Evolutionary conservation across 92 coral and sea anemone species (phyloP), one percentile per base, ranked within the genome.

Genomic region (Siderastrea radians): DNA sequence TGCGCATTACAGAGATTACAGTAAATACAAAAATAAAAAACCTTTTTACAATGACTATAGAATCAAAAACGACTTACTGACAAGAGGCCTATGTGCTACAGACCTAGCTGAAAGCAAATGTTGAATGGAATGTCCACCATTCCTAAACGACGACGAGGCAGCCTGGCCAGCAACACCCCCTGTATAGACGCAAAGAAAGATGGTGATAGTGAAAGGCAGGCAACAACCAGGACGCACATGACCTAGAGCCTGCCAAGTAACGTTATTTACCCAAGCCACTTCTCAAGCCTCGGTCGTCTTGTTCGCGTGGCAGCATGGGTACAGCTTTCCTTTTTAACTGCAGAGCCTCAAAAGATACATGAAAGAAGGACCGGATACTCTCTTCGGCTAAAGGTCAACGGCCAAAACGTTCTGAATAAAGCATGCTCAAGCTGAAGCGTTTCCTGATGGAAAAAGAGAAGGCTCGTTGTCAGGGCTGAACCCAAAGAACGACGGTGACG

Each of bases 291-390:
- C 11, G 11, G 59, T 5, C 59, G 59, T 54, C 6, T 54, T 5
- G 59, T 54, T 54, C 82, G 51, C 44, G 87, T 90, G 51, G 86
- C 91, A 68, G 94, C 87, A 16, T 91, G 91, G 91, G 72, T 83
- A 3, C 48, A 57, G 61, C 82, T 0, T 91, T 91, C 44, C 49
- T 77, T 2, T 19, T 1, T 53, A 91, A 91, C 58, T 86, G 93
- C 80, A 72, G 70, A 62, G 57, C 14, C 0, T 50, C 72, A 1
- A 16, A 51, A 2, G 61, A 66, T 11, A 6, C 2, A 50, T 26
- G 62, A 59, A 58, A 63, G 16, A 49, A 65, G 13, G 74, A 10
- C 49, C 19, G 57, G 6, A 66, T 15, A 2, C 79, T 90, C 11
- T 1, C 57, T 1, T 10, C 48, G 3, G 60, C 49, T 14, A 86